Base-by-base conservation (phyloP, 2,113 vertebrate genomes). In the Myodes glareolus region DNA sequence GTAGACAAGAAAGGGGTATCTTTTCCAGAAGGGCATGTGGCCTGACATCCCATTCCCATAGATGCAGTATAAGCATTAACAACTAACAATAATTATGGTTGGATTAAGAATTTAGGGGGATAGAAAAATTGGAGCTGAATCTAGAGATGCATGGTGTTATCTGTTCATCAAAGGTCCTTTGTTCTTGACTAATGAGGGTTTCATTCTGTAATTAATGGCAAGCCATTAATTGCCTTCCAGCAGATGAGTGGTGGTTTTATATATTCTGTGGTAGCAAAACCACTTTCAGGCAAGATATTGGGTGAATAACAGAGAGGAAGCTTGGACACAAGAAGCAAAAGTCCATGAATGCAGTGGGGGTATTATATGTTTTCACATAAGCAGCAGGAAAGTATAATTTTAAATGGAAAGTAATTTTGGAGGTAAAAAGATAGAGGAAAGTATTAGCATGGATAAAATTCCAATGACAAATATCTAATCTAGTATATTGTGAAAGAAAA, bases 151-250 rank as follows among this genome's bases (percentile, higher is more conserved):
- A n/a, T 70, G 65, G 81, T 63, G 5, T 89, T 95, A 86, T 17
- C 3, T 91, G 29, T 3, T 76, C 45, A 63, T 81, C 76, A 92
- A 65, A 80, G 23, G 42, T 81, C 17, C 72, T 85, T 80, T 76
- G 17, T 73, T 8, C 29, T 58, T 91, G 88, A 16, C 19, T 91
- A 55, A 95, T n/a, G 82, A 93, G 92, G 19, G 90, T 33, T 89
- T 91, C 39, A 70, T 87, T 36, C 14, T 72, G 23, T 50, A 94
- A 95, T 93, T 88, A 85, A 68, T 75, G 36, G 19, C 65, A 97
- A 88, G 78, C 65, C 58, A 86, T 72, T 96, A 91, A 94, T 91
- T 96, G 58, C n/a, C 92, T 88, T 72, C 70, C 92, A 94, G 45
- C n/a, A 94, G 3, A 2, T 7, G 11, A 67, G 63, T 93, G 50